These are phyloP conservation scores for Illadopsis cleaveri DNA, from an alignment of 2,113 vertebrate genomes.

Conservation along the genomic window DNA sequence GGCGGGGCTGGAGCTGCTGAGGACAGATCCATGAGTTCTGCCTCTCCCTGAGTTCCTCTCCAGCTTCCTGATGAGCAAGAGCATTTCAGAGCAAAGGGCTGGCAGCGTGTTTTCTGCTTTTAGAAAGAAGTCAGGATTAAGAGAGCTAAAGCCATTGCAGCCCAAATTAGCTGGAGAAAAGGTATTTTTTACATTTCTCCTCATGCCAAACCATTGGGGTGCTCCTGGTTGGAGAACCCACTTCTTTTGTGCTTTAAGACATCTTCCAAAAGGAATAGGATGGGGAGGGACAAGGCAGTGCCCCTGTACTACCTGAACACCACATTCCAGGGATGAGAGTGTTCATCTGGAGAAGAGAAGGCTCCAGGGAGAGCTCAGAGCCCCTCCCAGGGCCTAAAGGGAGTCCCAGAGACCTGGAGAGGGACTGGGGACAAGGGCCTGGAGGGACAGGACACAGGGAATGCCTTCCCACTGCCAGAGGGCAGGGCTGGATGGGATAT, in stretches of 20 bases:
- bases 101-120: neutral
- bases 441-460: neutral
- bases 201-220: neutral
- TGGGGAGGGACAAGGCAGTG: neutral
- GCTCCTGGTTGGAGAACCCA: neutral
- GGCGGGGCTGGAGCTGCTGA: neutral
- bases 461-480: neutral
- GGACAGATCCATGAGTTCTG: neutral
- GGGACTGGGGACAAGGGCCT: accelerated
- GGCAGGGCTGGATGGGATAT: neutral
- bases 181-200: neutral
- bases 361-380: accelerated
- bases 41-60: neutral
- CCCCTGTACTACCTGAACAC: neutral
- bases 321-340: neutral
- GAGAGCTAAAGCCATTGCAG: neutral
- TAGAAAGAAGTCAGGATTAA: neutral
- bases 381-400: accelerated
- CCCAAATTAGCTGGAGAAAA: neutral
- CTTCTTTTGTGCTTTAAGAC: neutral
- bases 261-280: neutral
- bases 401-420: neutral
- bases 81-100: neutral
- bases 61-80: neutral
- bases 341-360: neutral